Base-by-base conservation (phyloP, 2,888 invertebrate species). In the Thelaira solivaga region DNA sequence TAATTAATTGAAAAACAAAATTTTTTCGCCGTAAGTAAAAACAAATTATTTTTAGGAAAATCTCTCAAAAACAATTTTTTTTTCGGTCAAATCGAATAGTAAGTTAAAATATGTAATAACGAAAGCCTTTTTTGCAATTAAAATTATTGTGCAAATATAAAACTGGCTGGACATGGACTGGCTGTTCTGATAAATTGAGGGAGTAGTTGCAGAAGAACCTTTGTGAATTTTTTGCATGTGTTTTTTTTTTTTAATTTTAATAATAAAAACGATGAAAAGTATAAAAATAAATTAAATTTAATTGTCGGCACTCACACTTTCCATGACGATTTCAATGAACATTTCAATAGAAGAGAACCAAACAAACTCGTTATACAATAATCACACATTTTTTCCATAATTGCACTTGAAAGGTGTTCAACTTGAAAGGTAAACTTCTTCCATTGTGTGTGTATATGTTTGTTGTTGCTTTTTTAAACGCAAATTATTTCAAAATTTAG, bases 271-370 rank as follows among this genome's bases (percentile, higher is more conserved):
- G 8, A 18, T 43, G n/a, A 26, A 18, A 22, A 10, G 22, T 8
- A 20, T 5, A 22, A 47, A n/a, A 26, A 68, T 13, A 68, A 59
- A 41, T 59, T 62, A 39, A 36, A 64, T 55, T n/a, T 47, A 64
- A 57, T 71, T 68, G 67, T 57, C 83, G 83, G 85, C 85, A 83
- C 82, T 85, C 84, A 84, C 59, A 61, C 49, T 61, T 61, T 41
- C 53, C 34, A 24, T 26, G 45, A 36, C n/a, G n/a, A n/a, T n/a
- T n/a, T n/a, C n/a, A n/a, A n/a, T 39, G 13, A 31, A 34, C 34
- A 51, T 31, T 11, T 18, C 39, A 24, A 34, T 2, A 18, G 4
- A 34, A 34, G 22, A n/a, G n/a, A 31, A 34, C 11, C 49, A 41
- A 55, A 47, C 31, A 45, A 41, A 47, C 51, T 47, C 62, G 62